phyloP scores from a whole-genome alignment of 2,888 invertebrate genomes.

The Synergus laeviventris region DNA sequence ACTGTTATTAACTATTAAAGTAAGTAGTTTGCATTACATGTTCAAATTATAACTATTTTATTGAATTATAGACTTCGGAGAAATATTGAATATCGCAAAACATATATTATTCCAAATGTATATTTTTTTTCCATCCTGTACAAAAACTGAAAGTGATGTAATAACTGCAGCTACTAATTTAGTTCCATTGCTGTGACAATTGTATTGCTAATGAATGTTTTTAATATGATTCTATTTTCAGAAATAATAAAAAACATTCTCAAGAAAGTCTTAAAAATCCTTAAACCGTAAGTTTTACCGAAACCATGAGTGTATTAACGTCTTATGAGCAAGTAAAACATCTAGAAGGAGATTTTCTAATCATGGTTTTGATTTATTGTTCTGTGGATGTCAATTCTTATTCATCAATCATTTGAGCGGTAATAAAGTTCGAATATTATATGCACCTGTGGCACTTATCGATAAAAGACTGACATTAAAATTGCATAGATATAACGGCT shows the following conservation, averaged over 20 bases:
- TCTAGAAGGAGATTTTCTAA: not conserved
- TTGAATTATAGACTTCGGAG: no score
- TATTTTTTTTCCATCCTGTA: not conserved
- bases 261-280: not conserved
- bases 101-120: no score
- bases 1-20: no score
- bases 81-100: no score
- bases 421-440: constrained; percentile 13
- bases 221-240: not conserved
- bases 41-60: no score
- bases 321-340: not conserved
- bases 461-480: constrained; percentile 22
- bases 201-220: not conserved
- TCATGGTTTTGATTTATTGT: constrained; percentile 21
- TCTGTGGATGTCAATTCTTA: constrained; percentile 5
- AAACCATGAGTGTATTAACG: not conserved
- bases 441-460: constrained; percentile 37
- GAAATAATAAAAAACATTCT: not conserved
- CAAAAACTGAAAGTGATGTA: not conserved
- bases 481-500: constrained; percentile 57
- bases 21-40: no score
- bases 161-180: not conserved
- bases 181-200: not conserved
- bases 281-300: not conserved
- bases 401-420: constrained; percentile 26